Evolutionary conservation across 2,888 invertebrate genomes (phyloP), one percentile per base, ranked within the genome.

Genomic region (Cerastis rubricosa): DNA sequence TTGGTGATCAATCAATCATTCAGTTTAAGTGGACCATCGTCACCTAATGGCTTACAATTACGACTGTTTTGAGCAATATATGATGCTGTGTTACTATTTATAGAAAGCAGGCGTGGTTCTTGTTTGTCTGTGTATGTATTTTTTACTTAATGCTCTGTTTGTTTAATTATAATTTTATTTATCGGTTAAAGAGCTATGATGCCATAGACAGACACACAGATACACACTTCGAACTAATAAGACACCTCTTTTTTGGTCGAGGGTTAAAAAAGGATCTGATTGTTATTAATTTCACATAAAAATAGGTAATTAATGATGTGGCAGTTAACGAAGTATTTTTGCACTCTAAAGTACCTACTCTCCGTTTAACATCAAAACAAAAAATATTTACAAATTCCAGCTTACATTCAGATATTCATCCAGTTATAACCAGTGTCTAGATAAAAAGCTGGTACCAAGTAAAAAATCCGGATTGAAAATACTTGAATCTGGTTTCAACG

Each of bases 401-500:
- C 6, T 17, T 22, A 59, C 40, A 61, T 61, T 19, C 35, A 45
- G 61, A 71, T 81, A 83, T 71, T 47, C 59, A 74, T 70, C 72
- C 81, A 72, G 72, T 59, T 64, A 64, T 61, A 59, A 51, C 68
- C 69, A 66, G 84, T 40, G 2, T 49, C 0, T 4, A n/a, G 68
- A 83, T 82, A 78, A 79, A 59, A 64, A 66, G 8, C 47, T 25
- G 49, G 43, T 49, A 43, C 59, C 29, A 40, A 45, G 22, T 57
- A 65, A 80, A 82, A 54, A 71, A 69, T 43, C 77, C 73, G 51
- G 73, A 81, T 74, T 84, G 35, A 69, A 6, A 63, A 72, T 65
- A 63, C 12, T 51, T 1, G 0, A 71, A 77, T 69, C 85, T 19
- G 47, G 85, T 84, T 81, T 54, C 0, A 71, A 64, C 73, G 12